Evolutionary conservation across 2,888 invertebrate species (phyloP).

Genomic region (Deilephila porcellus): DNA sequence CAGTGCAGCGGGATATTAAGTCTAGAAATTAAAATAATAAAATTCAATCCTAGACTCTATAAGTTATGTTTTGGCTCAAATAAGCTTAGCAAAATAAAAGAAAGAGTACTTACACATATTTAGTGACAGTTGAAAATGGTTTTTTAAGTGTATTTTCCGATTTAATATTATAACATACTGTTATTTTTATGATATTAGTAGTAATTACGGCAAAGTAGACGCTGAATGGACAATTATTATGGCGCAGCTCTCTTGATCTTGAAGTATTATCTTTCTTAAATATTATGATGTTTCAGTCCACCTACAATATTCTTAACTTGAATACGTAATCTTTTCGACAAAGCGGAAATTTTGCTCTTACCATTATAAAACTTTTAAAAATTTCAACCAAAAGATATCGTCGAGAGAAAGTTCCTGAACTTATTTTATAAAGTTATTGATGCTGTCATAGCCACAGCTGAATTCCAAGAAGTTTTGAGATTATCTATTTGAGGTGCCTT

Average conservation of each 20-base stretch:
- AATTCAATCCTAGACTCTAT: too few species aligned
- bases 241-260: too few species aligned
- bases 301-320: not conserved
- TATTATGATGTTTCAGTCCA: not conserved
- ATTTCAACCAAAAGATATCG: conserved; percentile 27
- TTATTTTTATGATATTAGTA: not conserved
- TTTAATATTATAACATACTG: not conserved
- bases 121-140: too few species aligned
- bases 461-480: conserved; percentile 37
- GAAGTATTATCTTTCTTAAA: too few species aligned
- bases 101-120: too few species aligned
- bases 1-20: conserved; percentile 71
- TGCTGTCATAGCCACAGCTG: conserved; percentile 49
- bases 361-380: conserved; percentile 30
- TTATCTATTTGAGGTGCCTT: conserved; percentile 28
- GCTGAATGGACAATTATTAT: not conserved
- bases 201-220: not conserved
- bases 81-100: too few species aligned
- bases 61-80: too few species aligned
- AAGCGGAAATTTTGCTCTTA: conserved; percentile 3
- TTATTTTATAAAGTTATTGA: conserved; percentile 44
- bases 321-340: not conserved
- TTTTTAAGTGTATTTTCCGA: not conserved
- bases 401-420: conserved; percentile 40
- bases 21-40: not conserved